A percentile compares a stretch with the other conserved stretches of the same genome.
phyloP scores from a whole-genome alignment of 1,140 invertebrate species.

The Drosophila grimshawi region DNA sequence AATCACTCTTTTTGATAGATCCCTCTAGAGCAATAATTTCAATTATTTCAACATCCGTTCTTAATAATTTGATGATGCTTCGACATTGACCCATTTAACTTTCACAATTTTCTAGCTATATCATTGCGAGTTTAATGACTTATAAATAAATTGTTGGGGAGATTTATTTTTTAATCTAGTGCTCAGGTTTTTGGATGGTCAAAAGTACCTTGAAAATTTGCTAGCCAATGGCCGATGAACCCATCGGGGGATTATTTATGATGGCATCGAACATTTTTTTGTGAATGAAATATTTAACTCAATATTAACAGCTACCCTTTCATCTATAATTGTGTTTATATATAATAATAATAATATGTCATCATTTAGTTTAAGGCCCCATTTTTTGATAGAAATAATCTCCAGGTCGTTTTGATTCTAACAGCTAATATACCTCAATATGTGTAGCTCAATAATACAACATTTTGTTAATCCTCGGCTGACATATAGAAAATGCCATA shows the following conservation, averaged over 20 bases:
- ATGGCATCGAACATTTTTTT: neutral
- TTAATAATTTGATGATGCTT: conserved; percentile 11
- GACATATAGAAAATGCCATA: conserved; percentile 44
- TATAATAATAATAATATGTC: no score
- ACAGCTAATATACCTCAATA: conserved; percentile 5
- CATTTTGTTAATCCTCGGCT: conserved; percentile 24
- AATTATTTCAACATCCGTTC: conserved; percentile 52
- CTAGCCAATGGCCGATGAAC: conserved; percentile 40
- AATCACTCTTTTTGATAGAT: neutral
- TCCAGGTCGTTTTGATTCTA: no score
- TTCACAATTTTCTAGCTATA: conserved; percentile 43
- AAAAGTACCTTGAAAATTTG: conserved; percentile 33
- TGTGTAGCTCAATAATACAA: conserved; percentile 3
- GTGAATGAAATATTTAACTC: no score
- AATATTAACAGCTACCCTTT: no score
- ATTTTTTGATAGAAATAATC: no score
- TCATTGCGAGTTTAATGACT: conserved; percentile 59
- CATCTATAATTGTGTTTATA: no score
- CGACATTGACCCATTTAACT: conserved; percentile 70
- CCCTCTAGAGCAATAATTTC: conserved; percentile 6
- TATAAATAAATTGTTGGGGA: conserved; percentile 34
- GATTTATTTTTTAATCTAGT: conserved; percentile 18
- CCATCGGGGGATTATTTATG: neutral
- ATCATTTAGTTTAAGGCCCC: no score
- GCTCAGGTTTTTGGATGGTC: conserved; percentile 4